These are phyloP conservation scores for Tachysurus vachellii DNA, from an alignment of 2,113 vertebrate species.

Conservation along the genomic window DNA sequence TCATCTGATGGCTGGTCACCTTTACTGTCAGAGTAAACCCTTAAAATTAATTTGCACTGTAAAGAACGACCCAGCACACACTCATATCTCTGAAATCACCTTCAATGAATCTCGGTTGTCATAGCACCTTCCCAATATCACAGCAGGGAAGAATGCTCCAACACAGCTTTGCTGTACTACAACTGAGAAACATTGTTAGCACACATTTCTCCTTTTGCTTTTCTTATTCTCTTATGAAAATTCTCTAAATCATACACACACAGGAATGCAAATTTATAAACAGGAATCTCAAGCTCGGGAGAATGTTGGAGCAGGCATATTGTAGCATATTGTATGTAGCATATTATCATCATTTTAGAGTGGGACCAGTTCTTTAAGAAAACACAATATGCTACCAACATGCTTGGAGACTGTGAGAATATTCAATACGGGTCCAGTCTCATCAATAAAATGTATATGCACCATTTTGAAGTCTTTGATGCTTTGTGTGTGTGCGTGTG, in stretches of 20 bases:
- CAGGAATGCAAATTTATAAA: conserved; percentile 2
- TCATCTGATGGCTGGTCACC: conserved; percentile 58
- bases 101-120: conserved; percentile 60
- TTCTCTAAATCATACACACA: conserved; percentile 11
- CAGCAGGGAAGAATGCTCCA: conserved; percentile 44
- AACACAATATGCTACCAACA: conserved; percentile 30
- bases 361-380: conserved; percentile 33
- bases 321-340: conserved; percentile 1
- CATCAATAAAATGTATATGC: background rate
- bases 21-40: conserved; percentile 59
- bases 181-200: conserved; percentile 53
- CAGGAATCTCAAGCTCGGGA: conserved; percentile 7
- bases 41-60: conserved; percentile 55
- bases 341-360: conserved; percentile 9
- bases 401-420: conserved; percentile 10
- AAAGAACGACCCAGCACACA: conserved; percentile 54
- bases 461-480: background rate
- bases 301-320: conserved; percentile 13
- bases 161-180: conserved; percentile 45
- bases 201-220: conserved; percentile 24
- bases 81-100: conserved; percentile 54
- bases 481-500: background rate
- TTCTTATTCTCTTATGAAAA: conserved; percentile 19
- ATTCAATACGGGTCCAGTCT: background rate
- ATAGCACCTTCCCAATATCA: conserved; percentile 57